Percentiles rank a stretch among this genome's conserved stretches.
Conservation (phyloP, 2,113 vertebrate genomes). For the Spea bombifrons region DNA sequence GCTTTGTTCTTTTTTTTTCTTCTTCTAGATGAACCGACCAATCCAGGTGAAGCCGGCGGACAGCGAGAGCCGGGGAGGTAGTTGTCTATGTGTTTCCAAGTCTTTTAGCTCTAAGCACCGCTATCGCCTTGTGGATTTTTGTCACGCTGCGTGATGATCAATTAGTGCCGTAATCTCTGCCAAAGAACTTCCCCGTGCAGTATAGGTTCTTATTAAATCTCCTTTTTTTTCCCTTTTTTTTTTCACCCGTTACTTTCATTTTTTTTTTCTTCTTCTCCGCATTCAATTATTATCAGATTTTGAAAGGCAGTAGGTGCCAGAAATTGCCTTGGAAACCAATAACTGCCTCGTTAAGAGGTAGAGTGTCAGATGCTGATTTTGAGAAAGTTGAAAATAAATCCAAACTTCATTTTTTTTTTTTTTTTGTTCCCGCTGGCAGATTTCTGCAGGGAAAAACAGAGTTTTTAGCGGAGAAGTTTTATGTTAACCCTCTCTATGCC, state of each 20-base stretch:
- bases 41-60: conserved; percentile 99
- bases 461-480: not conserved
- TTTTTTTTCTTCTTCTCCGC: conserved; percentile 57
- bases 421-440: not conserved
- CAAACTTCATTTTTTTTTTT: conserved; percentile 7
- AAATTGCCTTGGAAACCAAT: conserved; percentile 62
- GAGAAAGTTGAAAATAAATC: conserved; percentile 26
- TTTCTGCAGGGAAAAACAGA: not conserved
- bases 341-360: conserved; percentile 60
- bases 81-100: conserved; percentile 75
- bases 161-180: conserved; percentile 65
- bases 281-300: conserved; percentile 71
- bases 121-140: conserved; percentile 56
- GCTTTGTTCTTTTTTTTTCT: conserved; percentile 47
- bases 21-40: conserved; percentile 93
- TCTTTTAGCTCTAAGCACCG: conserved; percentile 56
- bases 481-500: not conserved
- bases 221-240: conserved; percentile 57
- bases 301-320: conserved; percentile 64
- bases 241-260: conserved; percentile 55
- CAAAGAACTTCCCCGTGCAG: conserved; percentile 61
- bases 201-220: conserved; percentile 63
- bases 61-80: conserved; percentile 99
- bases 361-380: conserved; percentile 52
- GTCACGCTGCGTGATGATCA: conserved; percentile 60